Evolutionary conservation across 2,113 vertebrate genomes (phyloP).

Genomic region (Ceyx melanurus): DNA sequence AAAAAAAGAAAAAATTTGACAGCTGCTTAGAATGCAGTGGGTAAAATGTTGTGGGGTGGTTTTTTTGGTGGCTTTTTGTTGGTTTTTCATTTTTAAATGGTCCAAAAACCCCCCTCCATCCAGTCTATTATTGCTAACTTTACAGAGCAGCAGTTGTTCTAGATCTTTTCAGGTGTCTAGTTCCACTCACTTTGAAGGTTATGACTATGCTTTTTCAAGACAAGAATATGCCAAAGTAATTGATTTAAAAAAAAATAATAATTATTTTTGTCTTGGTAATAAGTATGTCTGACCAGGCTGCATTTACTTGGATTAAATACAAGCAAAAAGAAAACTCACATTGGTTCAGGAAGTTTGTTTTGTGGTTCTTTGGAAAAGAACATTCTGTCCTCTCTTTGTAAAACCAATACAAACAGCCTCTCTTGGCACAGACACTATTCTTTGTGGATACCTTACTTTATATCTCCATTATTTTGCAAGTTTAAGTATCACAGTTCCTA

Average conservation of each 20-base stretch:
- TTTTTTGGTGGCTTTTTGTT: no score
- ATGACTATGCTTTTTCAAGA: background rate
- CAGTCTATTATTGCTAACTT: background rate
- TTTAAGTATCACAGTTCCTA: background rate
- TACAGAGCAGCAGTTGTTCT: background rate
- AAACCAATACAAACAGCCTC: slow-evolving; percentile 27
- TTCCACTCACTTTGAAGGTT: background rate
- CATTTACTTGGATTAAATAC: slow-evolving; percentile 26
- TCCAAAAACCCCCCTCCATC: fast-evolving
- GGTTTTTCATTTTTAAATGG: no score
- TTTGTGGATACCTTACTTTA: slow-evolving; percentile 42
- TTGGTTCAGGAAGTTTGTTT: slow-evolving; percentile 53
- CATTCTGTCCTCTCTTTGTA: slow-evolving; percentile 26
- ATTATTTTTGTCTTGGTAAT: background rate
- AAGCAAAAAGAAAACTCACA: slow-evolving; percentile 7
- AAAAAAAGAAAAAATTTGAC: background rate
- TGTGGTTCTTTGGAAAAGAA: slow-evolving; percentile 30
- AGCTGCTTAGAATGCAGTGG: background rate
- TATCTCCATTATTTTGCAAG: slow-evolving; percentile 13
- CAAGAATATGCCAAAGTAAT: background rate
- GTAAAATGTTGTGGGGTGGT: background rate
- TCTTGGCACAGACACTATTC: background rate
- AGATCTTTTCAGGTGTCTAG: background rate
- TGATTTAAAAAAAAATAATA: background rate
- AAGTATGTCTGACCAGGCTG: background rate